These are phyloP conservation scores for Xiphorhynchus elegans DNA, from an alignment of 2,113 vertebrate species.

Conservation along the genomic window DNA sequence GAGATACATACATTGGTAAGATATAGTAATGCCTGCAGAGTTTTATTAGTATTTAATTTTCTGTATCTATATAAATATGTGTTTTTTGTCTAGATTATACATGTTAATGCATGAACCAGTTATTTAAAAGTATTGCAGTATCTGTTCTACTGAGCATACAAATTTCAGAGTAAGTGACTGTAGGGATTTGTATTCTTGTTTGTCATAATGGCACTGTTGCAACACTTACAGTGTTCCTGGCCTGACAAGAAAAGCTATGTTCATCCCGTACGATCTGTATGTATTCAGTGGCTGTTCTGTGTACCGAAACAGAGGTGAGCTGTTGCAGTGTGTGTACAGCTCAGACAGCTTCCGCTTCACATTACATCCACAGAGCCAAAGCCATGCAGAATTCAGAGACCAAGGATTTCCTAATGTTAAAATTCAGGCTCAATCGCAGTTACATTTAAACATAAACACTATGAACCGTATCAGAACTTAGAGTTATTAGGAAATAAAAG, in stretches of 20 bases:
- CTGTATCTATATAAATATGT: slow-evolving; percentile 73
- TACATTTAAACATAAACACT: not conserved
- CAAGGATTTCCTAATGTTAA: not conserved
- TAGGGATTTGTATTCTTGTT: slow-evolving; percentile 74
- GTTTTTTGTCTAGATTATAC: slow-evolving; percentile 79
- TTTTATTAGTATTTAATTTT: slow-evolving; percentile 78
- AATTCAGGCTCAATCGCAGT: not conserved
- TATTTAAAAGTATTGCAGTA: slow-evolving; percentile 50
- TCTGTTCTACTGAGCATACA: slow-evolving; percentile 48
- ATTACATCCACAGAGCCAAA: not conserved
- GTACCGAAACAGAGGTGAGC: slow-evolving; percentile 24
- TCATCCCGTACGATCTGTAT: slow-evolving; percentile 74
- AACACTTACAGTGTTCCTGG: slow-evolving; percentile 62
- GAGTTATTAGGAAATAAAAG: not conserved
- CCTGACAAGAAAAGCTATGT: slow-evolving; percentile 68
- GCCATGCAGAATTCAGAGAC: not conserved
- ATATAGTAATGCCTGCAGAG: slow-evolving; percentile 96
- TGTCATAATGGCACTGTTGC: slow-evolving; percentile 72
- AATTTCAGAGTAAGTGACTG: slow-evolving; percentile 37
- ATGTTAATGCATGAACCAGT: slow-evolving; percentile 92
- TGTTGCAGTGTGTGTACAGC: not conserved
- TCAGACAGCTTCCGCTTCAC: not conserved
- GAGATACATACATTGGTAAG: slow-evolving; percentile 94
- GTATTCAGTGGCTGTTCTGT: slow-evolving; percentile 72
- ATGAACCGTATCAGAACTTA: not conserved